phyloP scores from a whole-genome alignment of 2,113 vertebrate genomes.

The Eleginops maclovinus region DNA sequence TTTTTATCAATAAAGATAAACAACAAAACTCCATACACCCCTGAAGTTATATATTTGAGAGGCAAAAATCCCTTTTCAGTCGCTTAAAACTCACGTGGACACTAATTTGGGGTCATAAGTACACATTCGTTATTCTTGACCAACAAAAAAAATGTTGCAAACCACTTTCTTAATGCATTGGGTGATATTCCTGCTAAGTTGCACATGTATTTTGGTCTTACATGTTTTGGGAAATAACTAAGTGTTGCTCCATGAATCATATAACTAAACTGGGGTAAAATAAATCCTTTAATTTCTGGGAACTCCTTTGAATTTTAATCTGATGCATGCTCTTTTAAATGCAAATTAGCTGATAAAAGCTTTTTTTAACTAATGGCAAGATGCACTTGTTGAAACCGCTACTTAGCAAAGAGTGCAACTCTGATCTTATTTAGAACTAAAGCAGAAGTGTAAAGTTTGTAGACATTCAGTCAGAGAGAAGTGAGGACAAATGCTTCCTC shows the following conservation, averaged over 20 bases:
- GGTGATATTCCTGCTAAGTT: not conserved
- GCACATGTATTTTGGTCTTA: not conserved
- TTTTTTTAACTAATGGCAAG: constrained; percentile 1
- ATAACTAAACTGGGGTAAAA: constrained; percentile 46
- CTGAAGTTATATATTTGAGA: not conserved
- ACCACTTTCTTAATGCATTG: not conserved
- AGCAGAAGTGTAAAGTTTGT: constrained; percentile 22
- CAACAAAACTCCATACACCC: not conserved
- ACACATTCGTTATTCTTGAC: not conserved
- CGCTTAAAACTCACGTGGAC: not conserved
- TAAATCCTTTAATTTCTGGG: constrained; percentile 54
- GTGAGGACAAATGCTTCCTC: constrained; percentile 42
- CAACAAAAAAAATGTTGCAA: not conserved
- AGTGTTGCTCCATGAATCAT: constrained; percentile 22
- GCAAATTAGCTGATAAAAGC: constrained; percentile 41
- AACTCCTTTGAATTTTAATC: constrained; percentile 54
- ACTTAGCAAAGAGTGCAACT: constrained; percentile 13
- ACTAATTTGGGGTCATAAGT: not conserved
- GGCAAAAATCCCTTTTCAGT: not conserved
- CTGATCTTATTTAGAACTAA: constrained; percentile 25
- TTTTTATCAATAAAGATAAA: not conserved
- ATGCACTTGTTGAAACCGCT: constrained; percentile 25
- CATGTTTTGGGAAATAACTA: constrained; percentile 20
- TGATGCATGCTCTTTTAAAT: constrained; percentile 45
- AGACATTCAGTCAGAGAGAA: constrained; percentile 28